Evolutionary conservation across 2,888 invertebrate species (phyloP), one percentile per base, ranked within the genome.

Genomic region (Habrosyne pyritoides): DNA sequence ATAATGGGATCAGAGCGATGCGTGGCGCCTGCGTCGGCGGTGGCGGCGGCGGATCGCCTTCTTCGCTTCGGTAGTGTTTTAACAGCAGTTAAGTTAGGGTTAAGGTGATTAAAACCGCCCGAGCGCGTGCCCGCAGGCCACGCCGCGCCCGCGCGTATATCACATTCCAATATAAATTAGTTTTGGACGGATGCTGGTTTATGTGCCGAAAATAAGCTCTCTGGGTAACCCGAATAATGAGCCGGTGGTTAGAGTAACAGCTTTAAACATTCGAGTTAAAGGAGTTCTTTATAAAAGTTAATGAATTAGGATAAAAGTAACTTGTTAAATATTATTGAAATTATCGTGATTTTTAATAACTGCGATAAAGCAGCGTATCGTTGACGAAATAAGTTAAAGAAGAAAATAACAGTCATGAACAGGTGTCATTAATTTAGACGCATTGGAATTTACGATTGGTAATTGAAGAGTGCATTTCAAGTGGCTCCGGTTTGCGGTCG

Each of bases 121-220:
- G 77, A 70, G 73, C 87, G 84, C 89, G 88, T 87, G 87, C 89
- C 89, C 78, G 73, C 67, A 70, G 73, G 87, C 84, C 78, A 58
- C 42, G 18, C 63, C 54, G 54, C 66, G 79, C 76, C 81, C 83
- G 79, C 78, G 83, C 85, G 86, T 90, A 89, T 86, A 90, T 90
- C 90, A 90, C 91, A 92, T 92, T 91, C 91, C 91, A 83, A 87
- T 90, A 89, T 88, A 90, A 91, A 92, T 92, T 91, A 88, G 89
- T 91, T 92, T 90, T 85, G 75, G 83, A 75, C 78, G 75, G 79
- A 73, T 74, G 76, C 76, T 75, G 71, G 81, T 81, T 83, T 84
- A 80, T 84, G 82, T 84, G 88, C 87, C 88, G 87, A 89, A 71
- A 87, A 89, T 87, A 83, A 83, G 73, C 79, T 79, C 71, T 68